phyloP scores from a whole-genome alignment of 2,888 invertebrate genomes.

The Mylabris sibirica region DNA sequence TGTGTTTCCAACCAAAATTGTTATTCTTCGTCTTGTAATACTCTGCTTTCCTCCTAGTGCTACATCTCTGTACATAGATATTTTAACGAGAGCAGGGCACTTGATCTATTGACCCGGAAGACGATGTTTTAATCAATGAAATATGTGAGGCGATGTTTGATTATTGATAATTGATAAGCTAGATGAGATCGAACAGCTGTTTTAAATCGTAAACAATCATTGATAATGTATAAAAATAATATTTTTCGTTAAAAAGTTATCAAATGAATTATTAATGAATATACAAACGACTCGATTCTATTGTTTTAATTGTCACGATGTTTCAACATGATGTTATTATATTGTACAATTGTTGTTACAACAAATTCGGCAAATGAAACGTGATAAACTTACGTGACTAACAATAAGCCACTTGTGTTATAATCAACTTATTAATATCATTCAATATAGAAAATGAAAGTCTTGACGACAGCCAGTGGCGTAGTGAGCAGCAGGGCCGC shows the following conservation, averaged over 20 bases:
- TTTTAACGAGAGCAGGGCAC: too few relatives aligned
- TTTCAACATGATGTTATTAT: conserved; percentile 15
- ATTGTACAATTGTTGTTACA: conserved; percentile 20
- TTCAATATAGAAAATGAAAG: neutral
- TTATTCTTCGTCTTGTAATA: too few relatives aligned
- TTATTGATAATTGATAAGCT: conserved; percentile 15
- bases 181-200: conserved; percentile 10
- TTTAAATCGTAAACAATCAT: neutral
- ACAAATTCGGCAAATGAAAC: conserved; percentile 27
- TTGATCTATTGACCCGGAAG: neutral
- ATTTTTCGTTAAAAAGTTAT: neutral
- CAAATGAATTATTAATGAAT: neutral
- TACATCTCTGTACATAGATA: too few relatives aligned
- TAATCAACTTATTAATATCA: conserved; percentile 2
- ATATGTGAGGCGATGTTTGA: neutral
- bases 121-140: conserved; percentile 3
- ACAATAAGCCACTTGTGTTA: neutral
- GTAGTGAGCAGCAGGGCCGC: too few relatives aligned
- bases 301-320: conserved; percentile 7
- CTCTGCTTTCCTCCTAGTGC: too few relatives aligned
- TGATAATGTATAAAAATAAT: conserved; percentile 12
- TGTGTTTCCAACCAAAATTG: too few relatives aligned
- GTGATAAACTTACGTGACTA: conserved; percentile 26
- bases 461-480: too few relatives aligned
- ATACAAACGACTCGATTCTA: neutral